Conservation (phyloP, 2,888 invertebrate genomes). For the Sarcophaga rosellei region DNA sequence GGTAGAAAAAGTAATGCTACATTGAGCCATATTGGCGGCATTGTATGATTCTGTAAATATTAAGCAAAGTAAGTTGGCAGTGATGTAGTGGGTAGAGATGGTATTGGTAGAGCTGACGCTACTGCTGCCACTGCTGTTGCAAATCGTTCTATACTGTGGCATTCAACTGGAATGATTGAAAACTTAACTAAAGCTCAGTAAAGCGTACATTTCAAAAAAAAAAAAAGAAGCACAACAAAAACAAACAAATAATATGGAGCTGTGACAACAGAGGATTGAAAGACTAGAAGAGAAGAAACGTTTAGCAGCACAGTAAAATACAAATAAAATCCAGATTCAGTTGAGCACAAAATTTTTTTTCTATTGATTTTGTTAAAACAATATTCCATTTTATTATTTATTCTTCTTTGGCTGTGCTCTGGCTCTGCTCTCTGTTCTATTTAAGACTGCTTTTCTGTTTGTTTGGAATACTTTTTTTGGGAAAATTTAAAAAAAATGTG, state of each 20-base stretch:
- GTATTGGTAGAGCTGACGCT: not conserved
- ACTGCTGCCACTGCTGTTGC: not conserved
- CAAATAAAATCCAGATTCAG: constrained; percentile 60
- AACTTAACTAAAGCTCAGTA: constrained; percentile 63
- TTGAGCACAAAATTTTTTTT: constrained; percentile 61
- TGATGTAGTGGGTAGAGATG: no score
- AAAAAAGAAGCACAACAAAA: constrained; percentile 8
- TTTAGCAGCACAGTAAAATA: constrained; percentile 44
- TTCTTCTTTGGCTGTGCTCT: not conserved
- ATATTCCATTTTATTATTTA: constrained; percentile 44
- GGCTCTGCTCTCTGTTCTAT: not conserved
- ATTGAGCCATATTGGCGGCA: not conserved
- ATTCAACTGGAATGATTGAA: constrained; percentile 67
- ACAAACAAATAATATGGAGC: not conserved
- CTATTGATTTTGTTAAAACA: constrained; percentile 65
- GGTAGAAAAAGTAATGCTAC: constrained; percentile 8
- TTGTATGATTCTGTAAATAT: no score
- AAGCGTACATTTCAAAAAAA: constrained; percentile 44
- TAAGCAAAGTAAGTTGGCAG: no score
- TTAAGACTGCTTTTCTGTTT: not conserved
- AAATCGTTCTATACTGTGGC: constrained; percentile 34
- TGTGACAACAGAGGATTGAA: not conserved
- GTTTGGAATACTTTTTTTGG: constrained; percentile 26
- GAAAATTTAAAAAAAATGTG: constrained; percentile 8
- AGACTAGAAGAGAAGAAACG: constrained; percentile 16